These are phyloP conservation scores for Brachionus koreanus DNA, from an alignment of 1,140 invertebrate genomes.

Conservation along the genomic window DNA sequence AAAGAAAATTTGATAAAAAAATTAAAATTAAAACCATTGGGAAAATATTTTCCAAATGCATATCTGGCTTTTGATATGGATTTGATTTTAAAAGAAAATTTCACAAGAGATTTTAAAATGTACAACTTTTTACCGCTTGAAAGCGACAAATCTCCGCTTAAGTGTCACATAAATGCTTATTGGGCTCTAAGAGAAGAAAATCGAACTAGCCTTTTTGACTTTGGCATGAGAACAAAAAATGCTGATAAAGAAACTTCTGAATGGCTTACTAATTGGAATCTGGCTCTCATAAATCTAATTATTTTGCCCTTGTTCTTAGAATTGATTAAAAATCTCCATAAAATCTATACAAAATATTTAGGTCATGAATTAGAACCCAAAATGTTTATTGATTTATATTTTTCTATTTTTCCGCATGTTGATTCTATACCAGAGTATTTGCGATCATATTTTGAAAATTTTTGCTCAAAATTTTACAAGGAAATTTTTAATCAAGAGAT, in stretches of 20 bases:
- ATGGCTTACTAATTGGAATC: conserved; percentile 20
- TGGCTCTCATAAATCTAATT: not conserved
- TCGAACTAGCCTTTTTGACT: conserved; percentile 13
- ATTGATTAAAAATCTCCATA: not conserved
- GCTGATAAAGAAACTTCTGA: conserved; percentile 4
- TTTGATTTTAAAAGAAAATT: not conserved
- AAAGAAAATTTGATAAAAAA: not conserved
- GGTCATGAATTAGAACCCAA: not conserved
- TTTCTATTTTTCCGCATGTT: not conserved
- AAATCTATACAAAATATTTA: not conserved
- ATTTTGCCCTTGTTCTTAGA: not conserved
- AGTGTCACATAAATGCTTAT: conserved; percentile 3
- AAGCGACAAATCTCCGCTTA: not conserved
- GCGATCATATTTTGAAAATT: not conserved
- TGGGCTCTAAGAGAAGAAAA: conserved; percentile 20
- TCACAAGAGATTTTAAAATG: not conserved
- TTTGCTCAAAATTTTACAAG: not conserved
- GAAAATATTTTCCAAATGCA: not conserved
- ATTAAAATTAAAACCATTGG: not conserved
- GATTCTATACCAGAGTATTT: not conserved
- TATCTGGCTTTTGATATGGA: not conserved
- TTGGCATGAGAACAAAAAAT: not conserved
- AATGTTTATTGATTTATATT: not conserved
- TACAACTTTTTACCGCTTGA: conserved; percentile 1
- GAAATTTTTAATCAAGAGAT: not conserved